Base-by-base conservation (phyloP, 1,140 invertebrate species). In the Hycleus phaleratus region DNA sequence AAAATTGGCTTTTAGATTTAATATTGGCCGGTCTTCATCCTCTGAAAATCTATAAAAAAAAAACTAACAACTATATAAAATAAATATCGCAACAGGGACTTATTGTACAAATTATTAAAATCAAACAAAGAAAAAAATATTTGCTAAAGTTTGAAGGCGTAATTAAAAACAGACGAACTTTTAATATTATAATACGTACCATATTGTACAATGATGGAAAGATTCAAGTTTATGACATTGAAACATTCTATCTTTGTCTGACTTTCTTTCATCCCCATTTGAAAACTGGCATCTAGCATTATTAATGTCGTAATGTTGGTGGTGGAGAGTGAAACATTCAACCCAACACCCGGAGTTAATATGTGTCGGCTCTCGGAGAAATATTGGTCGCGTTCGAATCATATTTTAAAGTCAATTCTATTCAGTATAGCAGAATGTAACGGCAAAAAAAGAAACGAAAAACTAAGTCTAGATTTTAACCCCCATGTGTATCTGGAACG, bases 321-420 rank as follows among this genome's bases (percentile, higher is more conserved):
- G 39, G 40, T 40, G 39, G 60, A 49, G 44, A 58, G 56, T 51
- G 53, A 56, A 61, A 64, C 51, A 48, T 64, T 59, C 47, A 46
- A 49, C 62, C 59, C 57, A 32, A 32, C 4, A 32, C 44, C 51
- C 59, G 56, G 53, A 67, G 63, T 65, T 67, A 67, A 67, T 67
- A 67, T 67, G 61, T 67, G 66, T 67, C 66, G 63, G 56, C 42
- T 46, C 44, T 1, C 12, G 49, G 49, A 65, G 63, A 65, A 62
- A 65, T 67, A 67, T 67, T 60, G 63, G 61, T 61, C 49, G 63
- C 61, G 60, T 64, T 64, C 51, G 51, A 63, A 66, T 68, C 60
- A 62, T 66, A 64, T 66, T 64, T 68, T 68, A 66, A 66, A 66
- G 61, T 66, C 62, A 64, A 66, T 64, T 64, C 58, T 62, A 56